Conservation (phyloP, 2,797 vertebrate species). For the Rhinella marina region DNA sequence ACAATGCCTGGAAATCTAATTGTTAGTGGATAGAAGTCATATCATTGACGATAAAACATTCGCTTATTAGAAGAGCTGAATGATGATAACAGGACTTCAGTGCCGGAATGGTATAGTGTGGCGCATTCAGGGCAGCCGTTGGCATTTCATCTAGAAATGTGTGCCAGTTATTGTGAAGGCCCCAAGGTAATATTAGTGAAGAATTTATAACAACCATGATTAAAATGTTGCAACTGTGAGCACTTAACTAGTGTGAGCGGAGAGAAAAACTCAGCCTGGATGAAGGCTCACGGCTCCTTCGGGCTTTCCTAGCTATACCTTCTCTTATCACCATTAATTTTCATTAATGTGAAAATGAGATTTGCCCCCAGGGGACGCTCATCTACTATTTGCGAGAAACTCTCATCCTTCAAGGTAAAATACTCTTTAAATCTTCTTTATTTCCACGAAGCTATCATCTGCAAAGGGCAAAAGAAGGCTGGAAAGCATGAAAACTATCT, state of each 20-base stretch:
- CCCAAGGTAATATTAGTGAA: conserved; percentile 29
- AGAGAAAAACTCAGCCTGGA: conserved; percentile 6
- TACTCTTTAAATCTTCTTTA: conserved; percentile 54
- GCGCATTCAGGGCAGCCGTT: conserved; percentile 37
- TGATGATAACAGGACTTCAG: conserved; percentile 25
- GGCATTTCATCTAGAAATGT: conserved; percentile 40
- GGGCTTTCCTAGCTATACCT: conserved; percentile 30
- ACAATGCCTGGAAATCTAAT: neutral
- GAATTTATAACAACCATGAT: conserved; percentile 51
- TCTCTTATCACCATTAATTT: conserved; percentile 60
- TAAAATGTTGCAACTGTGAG: conserved; percentile 49
- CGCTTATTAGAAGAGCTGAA: conserved; percentile 9
- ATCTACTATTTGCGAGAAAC: conserved; percentile 36
- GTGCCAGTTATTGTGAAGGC: conserved; percentile 42
- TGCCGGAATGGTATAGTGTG: conserved; percentile 12
- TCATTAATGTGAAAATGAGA: conserved; percentile 65
- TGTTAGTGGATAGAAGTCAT: conserved; percentile 17
- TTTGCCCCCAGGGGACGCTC: conserved; percentile 56
- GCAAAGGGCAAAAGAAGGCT: conserved; percentile 38
- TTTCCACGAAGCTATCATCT: conserved; percentile 38
- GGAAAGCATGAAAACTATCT: conserved; percentile 29
- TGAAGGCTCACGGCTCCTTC: conserved; percentile 42
- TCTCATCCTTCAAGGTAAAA: conserved; percentile 47
- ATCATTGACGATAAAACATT: neutral
- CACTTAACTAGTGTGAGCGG: neutral